phyloP scores from a whole-genome alignment of 2,888 invertebrate genomes.

The Bimastos eiseni region DNA sequence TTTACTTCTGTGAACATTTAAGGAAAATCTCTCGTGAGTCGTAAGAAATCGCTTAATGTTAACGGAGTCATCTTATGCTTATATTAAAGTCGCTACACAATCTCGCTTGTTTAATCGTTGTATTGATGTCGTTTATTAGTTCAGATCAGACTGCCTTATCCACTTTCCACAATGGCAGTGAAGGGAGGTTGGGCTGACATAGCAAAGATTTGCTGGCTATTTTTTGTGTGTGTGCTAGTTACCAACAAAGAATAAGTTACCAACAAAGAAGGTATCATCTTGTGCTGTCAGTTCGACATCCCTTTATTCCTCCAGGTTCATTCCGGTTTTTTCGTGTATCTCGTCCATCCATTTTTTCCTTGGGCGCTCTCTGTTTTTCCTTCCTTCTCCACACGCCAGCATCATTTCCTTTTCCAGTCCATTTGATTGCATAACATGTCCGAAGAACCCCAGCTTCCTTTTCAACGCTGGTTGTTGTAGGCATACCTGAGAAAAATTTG shows the following conservation, averaged over 20 bases:
- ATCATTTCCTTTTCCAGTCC: too few relatives aligned
- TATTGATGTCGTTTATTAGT: not conserved
- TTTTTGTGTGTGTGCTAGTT: not conserved
- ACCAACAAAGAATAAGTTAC: too few relatives aligned
- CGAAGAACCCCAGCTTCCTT: too few relatives aligned
- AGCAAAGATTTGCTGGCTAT: not conserved
- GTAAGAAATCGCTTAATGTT: constrained; percentile 7
- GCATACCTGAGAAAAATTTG: not conserved
- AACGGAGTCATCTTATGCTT: not conserved
- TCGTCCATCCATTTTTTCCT: too few relatives aligned
- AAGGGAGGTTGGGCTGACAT: not conserved
- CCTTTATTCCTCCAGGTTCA: too few relatives aligned
- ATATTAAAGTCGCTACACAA: constrained; percentile 13
- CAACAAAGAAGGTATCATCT: too few relatives aligned
- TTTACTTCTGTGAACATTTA: not conserved
- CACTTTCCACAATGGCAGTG: not conserved
- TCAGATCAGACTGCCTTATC: not conserved
- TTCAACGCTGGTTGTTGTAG: too few relatives aligned
- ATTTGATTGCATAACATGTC: too few relatives aligned
- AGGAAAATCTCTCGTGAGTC: not conserved
- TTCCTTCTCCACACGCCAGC: too few relatives aligned
- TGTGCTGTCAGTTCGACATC: too few relatives aligned
- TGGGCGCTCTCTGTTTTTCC: too few relatives aligned
- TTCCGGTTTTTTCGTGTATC: too few relatives aligned
- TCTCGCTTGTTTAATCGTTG: not conserved